Evolutionary conservation across 1,140 invertebrate species (phyloP), one percentile per base, ranked within the genome.

Genomic region (Cyphomyrmex costatus): DNA sequence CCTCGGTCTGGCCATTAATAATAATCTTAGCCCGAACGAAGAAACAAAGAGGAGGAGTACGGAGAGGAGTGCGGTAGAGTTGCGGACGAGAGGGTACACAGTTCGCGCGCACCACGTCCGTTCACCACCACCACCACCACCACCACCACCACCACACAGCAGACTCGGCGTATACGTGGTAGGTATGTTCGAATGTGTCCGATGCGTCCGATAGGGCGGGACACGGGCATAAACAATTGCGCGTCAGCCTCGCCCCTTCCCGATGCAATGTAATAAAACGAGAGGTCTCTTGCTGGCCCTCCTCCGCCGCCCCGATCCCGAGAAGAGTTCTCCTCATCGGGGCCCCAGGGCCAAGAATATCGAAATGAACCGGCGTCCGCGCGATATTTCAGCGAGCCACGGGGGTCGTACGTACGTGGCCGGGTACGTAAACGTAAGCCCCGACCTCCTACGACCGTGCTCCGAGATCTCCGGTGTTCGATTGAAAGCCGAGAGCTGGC

Each of bases 181-280:
- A 90, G 88, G 76, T 93, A 92, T 42, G 68, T 91, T 73, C 91
- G 85, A 80, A 92, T 92, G 89, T 93, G 91, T 93, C 87, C 93
- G 93, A 94, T 94, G 92, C 91, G 92, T 94, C 89, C 92, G 93
- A 94, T 95, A 93, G 94, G 93, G 93, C 94, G 94, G 93, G 93
- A 94, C 93, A 93, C 91, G 93, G 76, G 92, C 93, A 95, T 95
- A 95, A 95, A 95, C 94, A 94, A 95, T 95, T 94, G 94, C 90
- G 92, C 92, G 88, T 90, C 90, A 91, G 92, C 93, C 94, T 94
- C 94, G 94, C 94, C 94, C 93, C 93, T 92, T 93, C 83, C 90
- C 92, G 92, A 93, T 94, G 90, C 87, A 85, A 91, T 90, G 86
- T 90, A 94, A 94, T 92, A 93, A 94, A 94, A 93, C 89, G 91